Evolutionary conservation across 1,140 invertebrate species (phyloP), one percentile per base, ranked within the genome.

Genomic region (Bursaphelenchus mucronatus): DNA sequence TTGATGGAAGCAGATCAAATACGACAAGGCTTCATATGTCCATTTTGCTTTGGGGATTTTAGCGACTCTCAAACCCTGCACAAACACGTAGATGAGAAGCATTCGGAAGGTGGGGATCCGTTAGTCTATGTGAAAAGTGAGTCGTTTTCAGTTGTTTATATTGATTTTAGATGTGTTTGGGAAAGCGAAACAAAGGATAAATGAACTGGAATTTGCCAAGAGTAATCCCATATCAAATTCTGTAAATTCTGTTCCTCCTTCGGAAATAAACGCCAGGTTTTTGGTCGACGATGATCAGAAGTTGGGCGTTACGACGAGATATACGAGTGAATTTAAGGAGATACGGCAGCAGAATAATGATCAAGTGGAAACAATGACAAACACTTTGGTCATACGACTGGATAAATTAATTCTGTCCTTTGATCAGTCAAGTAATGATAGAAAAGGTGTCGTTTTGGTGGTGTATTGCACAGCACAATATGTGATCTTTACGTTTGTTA

Each of bases 331-430:
- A 15, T 67, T 67, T 43, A 30, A 9, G n/a, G 13, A 52, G 30
- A 19, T 17, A 10, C 68, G 61, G 50, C 19, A 65, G 13, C 15
- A 49, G 21, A 46, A 40, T 39, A 43, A 30, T 30, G 54, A 67
- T n/a, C 15, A 73, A 47, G 15, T 61, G 8, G 53, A 30, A 8
- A 17, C 13, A 8, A 49, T 45, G 40, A 96, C 92, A 1, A 97
- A 98, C 82, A 96, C 94, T 82, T 83, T 97, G 15, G 85, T 97
- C 41, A 94, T 97, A 75, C 86, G 94, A 74, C 81, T 98, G 70
- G 91, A 96, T 83, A 94, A 93, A 82, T 84, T 98, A 67, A 85
- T 97, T 41, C 77, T 86, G 70, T 89, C 93, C 79, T 86, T 89
- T 80, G 90, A 91, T 9, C 83, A 83, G 64, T 90, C 93, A 81